Evolutionary conservation across 2,113 vertebrate species (phyloP).

Genomic region (Murina feae): DNA sequence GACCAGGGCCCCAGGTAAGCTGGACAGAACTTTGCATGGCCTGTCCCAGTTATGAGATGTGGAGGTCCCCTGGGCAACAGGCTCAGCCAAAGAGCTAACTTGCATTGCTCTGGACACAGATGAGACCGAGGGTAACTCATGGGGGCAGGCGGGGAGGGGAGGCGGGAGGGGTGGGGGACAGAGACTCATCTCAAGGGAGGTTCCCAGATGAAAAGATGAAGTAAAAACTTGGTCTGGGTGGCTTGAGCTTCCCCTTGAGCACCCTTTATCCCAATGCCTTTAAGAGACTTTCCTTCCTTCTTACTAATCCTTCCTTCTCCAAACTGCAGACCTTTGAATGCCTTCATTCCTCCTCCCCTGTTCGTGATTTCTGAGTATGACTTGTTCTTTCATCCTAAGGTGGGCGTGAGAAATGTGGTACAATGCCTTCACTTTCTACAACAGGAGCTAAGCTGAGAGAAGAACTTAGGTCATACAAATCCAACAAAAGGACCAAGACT

Average conservation of each 20-base stretch:
- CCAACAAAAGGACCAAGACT: background rate
- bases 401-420: background rate
- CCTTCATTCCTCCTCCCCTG: background rate
- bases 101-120: background rate
- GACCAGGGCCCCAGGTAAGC: rapidly evolving
- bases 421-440: background rate
- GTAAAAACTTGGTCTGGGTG: background rate
- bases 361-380: background rate
- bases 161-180: no score
- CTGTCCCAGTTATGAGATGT: background rate
- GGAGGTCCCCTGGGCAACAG: background rate
- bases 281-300: no score
- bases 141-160: no score
- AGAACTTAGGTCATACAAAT: background rate
- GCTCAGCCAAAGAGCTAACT: background rate
- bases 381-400: background rate
- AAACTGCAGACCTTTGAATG: background rate
- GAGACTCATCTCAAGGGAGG: background rate
- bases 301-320: background rate
- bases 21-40: background rate
- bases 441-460: background rate
- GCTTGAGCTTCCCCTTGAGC: background rate
- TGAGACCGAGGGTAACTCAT: rapidly evolving
- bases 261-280: no score
- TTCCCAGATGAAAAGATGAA: background rate